These are phyloP conservation scores for Pseudochirops cupreus DNA, from an alignment of 2,797 vertebrate genomes.

Conservation along the genomic window DNA sequence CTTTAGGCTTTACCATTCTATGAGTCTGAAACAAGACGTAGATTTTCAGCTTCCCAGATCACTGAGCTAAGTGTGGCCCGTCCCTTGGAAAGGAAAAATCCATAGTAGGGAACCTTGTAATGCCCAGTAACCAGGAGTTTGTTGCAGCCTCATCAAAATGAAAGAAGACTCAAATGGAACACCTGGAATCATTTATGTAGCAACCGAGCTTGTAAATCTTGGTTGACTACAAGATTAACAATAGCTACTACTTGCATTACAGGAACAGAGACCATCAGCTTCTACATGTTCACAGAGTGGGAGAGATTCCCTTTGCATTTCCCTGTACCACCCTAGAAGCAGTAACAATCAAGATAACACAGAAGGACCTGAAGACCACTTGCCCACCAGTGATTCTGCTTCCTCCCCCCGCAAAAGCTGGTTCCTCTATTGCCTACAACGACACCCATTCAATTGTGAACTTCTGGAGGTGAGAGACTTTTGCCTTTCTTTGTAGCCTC, in stretches of 20 bases:
- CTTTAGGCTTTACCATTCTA: background rate
- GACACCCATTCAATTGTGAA: background rate
- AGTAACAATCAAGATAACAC: too few species aligned
- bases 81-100: background rate
- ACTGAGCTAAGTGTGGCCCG: background rate
- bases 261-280: background rate
- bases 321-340: too few species aligned
- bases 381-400: too few species aligned
- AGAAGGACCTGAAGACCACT: too few species aligned
- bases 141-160: background rate
- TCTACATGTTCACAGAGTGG: background rate
- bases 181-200: background rate
- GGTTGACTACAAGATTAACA: background rate
- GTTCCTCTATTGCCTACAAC: background rate
- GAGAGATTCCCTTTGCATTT: background rate
- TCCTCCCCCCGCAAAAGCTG: background rate
- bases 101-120: background rate
- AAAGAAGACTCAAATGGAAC: background rate
- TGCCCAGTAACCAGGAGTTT: background rate
- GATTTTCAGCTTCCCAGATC: background rate
- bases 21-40: slow-evolving; percentile 18
- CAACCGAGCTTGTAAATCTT: too few species aligned
- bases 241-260: background rate
- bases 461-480: background rate
- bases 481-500: background rate